Evolutionary conservation across 2,113 vertebrate genomes (phyloP), one percentile per base, ranked within the genome.

Genomic region (Notothenia coriiceps): DNA sequence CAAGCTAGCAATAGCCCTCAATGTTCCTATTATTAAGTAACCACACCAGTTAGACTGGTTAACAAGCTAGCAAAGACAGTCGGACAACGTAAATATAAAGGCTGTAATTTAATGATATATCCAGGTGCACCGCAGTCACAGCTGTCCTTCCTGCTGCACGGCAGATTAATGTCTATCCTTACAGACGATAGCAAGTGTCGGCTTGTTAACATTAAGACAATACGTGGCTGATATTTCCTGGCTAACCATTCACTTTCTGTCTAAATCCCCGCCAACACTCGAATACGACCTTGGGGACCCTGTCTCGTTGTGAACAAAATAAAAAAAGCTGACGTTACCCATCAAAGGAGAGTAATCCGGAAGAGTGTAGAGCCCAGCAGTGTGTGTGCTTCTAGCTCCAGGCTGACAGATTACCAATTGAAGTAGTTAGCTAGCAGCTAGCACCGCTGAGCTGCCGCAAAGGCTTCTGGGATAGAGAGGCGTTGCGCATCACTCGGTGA

Each of bases 401-500:
- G 75, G 56, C 22, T 86, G 89, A 81, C 89, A 84, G 86, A 78
- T 89, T 63, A 88, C 60, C 55, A 40, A 69, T 18, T 78, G 84
- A 57, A 68, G 5, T 54, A 81, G 83, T 69, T 89, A 82, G 83
- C 85, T 72, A 79, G 57, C 80, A 70, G 66, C 77, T 75, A 89
- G 76, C 85, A 1, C 60, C 17, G 29, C 46, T 29, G 79, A 80
- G 85, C 79, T 81, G 15, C 86, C 4, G 91, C 90, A 89, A 78
- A 85, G 93, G 61, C 77, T 91, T 83, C 20, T 91, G 93, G 93
- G 93, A 90, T 6, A 50, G 65, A 40, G 61, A 55, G 14, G 73
- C 75, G 62, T 77, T 56, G 71, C 84, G 63, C 82, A 74, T 59
- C 70, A 3, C 40, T 0, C 33, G 12, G 4, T 78, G 80, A 91